Conservation (phyloP, 2,113 vertebrate species). For the Leptosomus discolor region DNA sequence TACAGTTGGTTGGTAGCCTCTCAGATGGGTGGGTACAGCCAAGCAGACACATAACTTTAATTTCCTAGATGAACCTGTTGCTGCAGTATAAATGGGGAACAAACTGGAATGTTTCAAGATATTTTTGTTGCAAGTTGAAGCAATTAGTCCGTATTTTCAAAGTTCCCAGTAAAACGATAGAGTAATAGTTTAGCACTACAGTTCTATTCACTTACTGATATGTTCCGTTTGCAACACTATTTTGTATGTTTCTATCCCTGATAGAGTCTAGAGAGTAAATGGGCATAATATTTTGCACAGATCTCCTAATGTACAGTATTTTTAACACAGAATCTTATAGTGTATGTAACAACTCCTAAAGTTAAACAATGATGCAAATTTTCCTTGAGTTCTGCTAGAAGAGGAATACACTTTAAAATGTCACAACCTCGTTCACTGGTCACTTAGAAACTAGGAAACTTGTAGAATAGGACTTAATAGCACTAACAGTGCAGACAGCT, state of each 20-base stretch:
- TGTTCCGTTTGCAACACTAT: conserved; percentile 61
- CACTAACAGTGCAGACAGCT: conserved; percentile 9
- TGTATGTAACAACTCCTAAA: conserved; percentile 24
- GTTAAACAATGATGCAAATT: conserved; percentile 10
- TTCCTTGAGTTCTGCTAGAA: conserved; percentile 31
- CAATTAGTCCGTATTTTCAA: conserved; percentile 56
- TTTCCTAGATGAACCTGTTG: background rate
- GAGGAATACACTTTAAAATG: background rate
- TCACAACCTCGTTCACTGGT: background rate
- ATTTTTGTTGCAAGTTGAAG: conserved; percentile 57
- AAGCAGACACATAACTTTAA: background rate
- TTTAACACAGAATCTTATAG: conserved; percentile 60
- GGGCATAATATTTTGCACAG: conserved; percentile 70
- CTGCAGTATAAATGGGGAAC: conserved; percentile 58
- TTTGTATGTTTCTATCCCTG: conserved; percentile 67
- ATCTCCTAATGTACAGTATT: conserved; percentile 65
- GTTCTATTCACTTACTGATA: conserved; percentile 62
- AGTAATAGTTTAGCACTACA: conserved; percentile 70
- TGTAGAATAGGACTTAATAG: background rate
- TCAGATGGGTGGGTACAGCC: background rate
- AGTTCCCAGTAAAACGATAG: conserved; percentile 49
- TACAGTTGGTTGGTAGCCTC: conserved; percentile 36
- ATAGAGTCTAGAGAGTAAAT: conserved; percentile 52
- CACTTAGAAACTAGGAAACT: background rate
- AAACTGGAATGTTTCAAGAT: conserved; percentile 74